A percentile compares a stretch with the other conserved stretches of the same genome.
Evolutionary conservation across 2,797 vertebrate species (phyloP).

Genomic region (Eulemur mongoz): DNA sequence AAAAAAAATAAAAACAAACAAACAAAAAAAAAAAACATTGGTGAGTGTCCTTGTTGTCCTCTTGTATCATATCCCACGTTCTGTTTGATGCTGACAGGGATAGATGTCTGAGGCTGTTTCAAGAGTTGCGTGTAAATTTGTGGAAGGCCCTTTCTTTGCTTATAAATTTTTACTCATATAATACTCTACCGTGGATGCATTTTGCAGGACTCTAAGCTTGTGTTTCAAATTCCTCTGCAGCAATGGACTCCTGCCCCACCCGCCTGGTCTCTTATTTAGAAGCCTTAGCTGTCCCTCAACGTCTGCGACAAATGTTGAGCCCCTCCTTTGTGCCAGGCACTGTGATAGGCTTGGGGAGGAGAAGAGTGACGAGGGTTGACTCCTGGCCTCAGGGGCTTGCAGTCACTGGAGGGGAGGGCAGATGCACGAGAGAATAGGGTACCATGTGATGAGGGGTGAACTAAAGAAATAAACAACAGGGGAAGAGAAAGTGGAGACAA

Average conservation of each 20-base stretch:
- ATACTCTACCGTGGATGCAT: neutral
- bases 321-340: fast-evolving
- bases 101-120: neutral
- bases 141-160: neutral
- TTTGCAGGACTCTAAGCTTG: neutral
- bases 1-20: too few species aligned
- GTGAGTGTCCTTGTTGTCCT: neutral
- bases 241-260: neutral
- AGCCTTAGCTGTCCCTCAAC: neutral
- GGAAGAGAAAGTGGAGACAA: neutral
- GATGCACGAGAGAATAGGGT: neutral
- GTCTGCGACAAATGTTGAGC: too few species aligned
- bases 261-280: neutral
- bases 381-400: neutral
- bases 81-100: neutral
- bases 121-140: neutral
- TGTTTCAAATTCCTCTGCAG: neutral
- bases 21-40: too few species aligned
- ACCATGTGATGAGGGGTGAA: neutral
- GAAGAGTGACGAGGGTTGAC: neutral
- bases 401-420: neutral
- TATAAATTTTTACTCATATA: neutral
- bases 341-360: neutral
- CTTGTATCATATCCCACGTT: neutral
- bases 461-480: too few species aligned